Conservation (phyloP, 2,113 vertebrate species). For the Accipiter virgatus region DNA sequence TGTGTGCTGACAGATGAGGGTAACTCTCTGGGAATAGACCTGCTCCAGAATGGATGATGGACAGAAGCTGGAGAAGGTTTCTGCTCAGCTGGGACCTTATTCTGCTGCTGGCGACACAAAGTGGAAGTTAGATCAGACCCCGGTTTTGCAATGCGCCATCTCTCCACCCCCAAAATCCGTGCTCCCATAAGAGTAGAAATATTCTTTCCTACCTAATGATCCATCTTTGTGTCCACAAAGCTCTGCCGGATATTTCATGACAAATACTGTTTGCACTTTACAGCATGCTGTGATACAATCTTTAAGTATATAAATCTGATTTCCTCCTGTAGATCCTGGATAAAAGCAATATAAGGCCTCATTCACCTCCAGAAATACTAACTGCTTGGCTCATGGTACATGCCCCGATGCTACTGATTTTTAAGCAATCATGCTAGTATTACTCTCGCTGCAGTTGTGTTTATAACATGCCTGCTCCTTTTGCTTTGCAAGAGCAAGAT, state of each 20-base stretch:
- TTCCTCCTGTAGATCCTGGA: slow-evolving; percentile 11
- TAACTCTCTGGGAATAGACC: background rate
- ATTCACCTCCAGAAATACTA: background rate
- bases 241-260: background rate
- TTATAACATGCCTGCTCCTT: background rate
- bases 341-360: background rate
- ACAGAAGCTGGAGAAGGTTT: background rate
- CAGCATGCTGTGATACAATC: background rate
- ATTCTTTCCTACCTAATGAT: background rate
- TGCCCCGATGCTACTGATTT: background rate
- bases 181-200: background rate
- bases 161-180: background rate
- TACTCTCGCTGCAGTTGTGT: background rate
- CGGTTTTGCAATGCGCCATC: background rate
- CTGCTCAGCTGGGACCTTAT: background rate
- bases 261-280: background rate
- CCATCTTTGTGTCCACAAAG: background rate
- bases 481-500: background rate
- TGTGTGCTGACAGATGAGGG: background rate
- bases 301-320: background rate
- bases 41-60: background rate
- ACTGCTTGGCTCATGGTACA: background rate
- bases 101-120: background rate
- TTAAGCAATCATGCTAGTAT: background rate
- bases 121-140: background rate